These are phyloP conservation scores for Lagodon rhomboides DNA, from an alignment of 2,797 vertebrate species.

Conservation along the genomic window DNA sequence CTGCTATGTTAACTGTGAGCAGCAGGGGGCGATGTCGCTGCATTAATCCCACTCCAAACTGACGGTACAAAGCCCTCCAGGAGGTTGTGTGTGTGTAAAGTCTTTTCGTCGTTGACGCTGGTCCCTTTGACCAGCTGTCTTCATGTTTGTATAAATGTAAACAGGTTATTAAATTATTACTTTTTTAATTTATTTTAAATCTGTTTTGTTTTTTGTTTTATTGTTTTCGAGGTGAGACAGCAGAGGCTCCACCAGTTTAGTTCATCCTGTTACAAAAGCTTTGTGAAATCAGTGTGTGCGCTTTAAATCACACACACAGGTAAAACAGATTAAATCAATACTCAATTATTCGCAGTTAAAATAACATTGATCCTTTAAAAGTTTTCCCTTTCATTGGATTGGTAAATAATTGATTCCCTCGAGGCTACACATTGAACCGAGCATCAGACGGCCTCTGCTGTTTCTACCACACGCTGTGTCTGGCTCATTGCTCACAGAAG, in stretches of 20 bases:
- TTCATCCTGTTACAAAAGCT: slow-evolving; percentile 8
- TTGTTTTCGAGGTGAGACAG: slow-evolving; percentile 39
- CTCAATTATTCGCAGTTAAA: slow-evolving; percentile 50
- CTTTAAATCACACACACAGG: slow-evolving; percentile 27
- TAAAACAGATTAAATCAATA: slow-evolving; percentile 52
- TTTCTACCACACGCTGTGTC: slow-evolving; percentile 27
- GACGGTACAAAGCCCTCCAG: slow-evolving; percentile 78
- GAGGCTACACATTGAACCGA: slow-evolving; percentile 25
- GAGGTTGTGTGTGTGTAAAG: slow-evolving; percentile 38
- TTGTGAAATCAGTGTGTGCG: slow-evolving; percentile 10
- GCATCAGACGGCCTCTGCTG: slow-evolving; percentile 29
- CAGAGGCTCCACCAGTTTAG: slow-evolving; percentile 39
- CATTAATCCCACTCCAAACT: slow-evolving; percentile 42
- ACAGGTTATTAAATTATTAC: slow-evolving; percentile 84
- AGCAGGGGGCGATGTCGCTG: slow-evolving; percentile 73
- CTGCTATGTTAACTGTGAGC: slow-evolving; percentile 62
- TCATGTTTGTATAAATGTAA: slow-evolving; percentile 78
- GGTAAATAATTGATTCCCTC: slow-evolving; percentile 27
- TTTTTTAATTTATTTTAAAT: slow-evolving; percentile 62
- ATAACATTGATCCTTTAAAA: slow-evolving; percentile 35
- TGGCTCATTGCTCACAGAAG: slow-evolving; percentile 3
- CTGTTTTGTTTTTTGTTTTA: slow-evolving; percentile 6
- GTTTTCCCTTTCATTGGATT: slow-evolving; percentile 18
- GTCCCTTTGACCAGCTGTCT: slow-evolving; percentile 54
- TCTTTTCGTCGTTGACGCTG: slow-evolving; percentile 35